phyloP scores from a whole-genome alignment of 2,888 invertebrate species.

The Athalia circularis region DNA sequence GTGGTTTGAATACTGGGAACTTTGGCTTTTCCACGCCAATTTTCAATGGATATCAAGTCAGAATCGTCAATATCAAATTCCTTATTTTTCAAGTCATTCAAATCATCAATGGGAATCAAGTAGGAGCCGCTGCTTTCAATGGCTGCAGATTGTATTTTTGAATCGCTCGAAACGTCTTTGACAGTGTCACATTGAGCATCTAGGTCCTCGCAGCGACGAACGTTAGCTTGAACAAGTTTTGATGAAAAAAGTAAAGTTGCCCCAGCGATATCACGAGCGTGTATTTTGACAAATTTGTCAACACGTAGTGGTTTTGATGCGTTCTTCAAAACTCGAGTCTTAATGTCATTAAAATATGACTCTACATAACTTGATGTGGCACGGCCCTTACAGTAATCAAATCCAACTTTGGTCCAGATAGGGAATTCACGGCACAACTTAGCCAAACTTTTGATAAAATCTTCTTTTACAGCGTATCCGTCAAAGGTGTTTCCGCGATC shows the following conservation, averaged over 20 bases:
- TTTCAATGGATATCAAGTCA: slow-evolving; percentile 9
- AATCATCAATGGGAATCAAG: not conserved
- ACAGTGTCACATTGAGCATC: not conserved
- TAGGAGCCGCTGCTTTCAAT: not conserved
- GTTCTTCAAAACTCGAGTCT: slow-evolving; percentile 4
- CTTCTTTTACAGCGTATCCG: slow-evolving; percentile 32
- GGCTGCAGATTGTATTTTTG: slow-evolving; percentile 1
- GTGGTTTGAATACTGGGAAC: not conserved
- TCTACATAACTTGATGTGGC: slow-evolving; percentile 42
- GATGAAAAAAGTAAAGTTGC: slow-evolving; percentile 8
- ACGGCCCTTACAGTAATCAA: slow-evolving; percentile 28
- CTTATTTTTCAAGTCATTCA: not conserved
- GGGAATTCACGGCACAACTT: slow-evolving; percentile 45
- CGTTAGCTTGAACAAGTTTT: slow-evolving; percentile 20
- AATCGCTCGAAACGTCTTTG: not conserved
- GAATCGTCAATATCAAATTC: not conserved
- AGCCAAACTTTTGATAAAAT: slow-evolving; percentile 23
- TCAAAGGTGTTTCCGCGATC: slow-evolving; percentile 44
- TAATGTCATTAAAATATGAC: slow-evolving; percentile 21
- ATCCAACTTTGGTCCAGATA: slow-evolving; percentile 40
- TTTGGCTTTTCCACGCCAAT: slow-evolving; percentile 19
- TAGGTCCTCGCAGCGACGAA: slow-evolving; percentile 15
- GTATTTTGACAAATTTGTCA: slow-evolving; percentile 25
- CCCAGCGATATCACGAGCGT: slow-evolving; percentile 19
- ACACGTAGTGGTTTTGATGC: slow-evolving; percentile 10